A percentile compares a stretch with the other conserved stretches of the same genome.
Evolutionary conservation across 2,888 invertebrate genomes (phyloP).

Genomic region (Tenthredo livida): DNA sequence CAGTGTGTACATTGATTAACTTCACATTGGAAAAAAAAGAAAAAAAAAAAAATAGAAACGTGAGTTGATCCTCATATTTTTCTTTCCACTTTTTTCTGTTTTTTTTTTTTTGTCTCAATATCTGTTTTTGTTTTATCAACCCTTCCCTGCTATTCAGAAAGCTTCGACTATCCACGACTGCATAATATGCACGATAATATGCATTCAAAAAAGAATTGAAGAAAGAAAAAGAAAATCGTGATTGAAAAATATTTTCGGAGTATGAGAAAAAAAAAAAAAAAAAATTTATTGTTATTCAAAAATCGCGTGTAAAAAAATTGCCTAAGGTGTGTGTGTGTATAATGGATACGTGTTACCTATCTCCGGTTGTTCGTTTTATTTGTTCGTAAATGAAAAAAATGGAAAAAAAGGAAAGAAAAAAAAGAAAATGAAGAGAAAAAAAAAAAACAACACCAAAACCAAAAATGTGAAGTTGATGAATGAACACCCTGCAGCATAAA

Average conservation of each 20-base stretch:
- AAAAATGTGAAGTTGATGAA: slow-evolving; percentile 45
- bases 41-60: not conserved
- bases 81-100: too few relatives aligned
- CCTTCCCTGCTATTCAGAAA: too few relatives aligned
- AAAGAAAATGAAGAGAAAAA: slow-evolving; percentile 43
- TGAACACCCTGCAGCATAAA: slow-evolving; percentile 19
- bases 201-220: too few relatives aligned
- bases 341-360: too few relatives aligned
- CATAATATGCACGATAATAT: too few relatives aligned
- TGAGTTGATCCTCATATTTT: too few relatives aligned
- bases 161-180: too few relatives aligned
- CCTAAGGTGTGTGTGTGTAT: not conserved
- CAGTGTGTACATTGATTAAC: slow-evolving; percentile 7
- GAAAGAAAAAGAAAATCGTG: too few relatives aligned
- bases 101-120: too few relatives aligned
- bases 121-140: too few relatives aligned
- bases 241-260: too few relatives aligned
- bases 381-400: not conserved
- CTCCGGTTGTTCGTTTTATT: too few relatives aligned
- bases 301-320: not conserved
- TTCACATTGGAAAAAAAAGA: not conserved
- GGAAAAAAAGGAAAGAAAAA: not conserved
- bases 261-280: not conserved
- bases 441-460: slow-evolving; percentile 10
- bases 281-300: not conserved